Percentiles rank a stretch among this genome's conserved stretches.
phyloP scores from a whole-genome alignment of 2,797 vertebrate genomes.

The Neosilurus mollespiculum region DNA sequence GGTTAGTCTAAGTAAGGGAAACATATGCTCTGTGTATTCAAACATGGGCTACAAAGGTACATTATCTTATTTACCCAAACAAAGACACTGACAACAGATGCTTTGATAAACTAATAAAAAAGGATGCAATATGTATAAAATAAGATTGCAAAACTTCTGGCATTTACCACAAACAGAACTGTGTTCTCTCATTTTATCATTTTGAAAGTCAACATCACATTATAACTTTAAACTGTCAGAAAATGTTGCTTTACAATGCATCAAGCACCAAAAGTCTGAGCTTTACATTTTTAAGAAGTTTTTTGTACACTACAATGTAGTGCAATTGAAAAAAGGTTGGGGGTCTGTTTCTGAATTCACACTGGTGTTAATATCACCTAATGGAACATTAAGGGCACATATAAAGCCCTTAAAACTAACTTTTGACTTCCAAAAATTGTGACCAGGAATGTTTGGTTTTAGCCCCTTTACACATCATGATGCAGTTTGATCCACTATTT shows the following conservation, averaged over 20 bases:
- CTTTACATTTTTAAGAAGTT: no score
- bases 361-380: neutral
- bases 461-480: neutral
- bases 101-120: neutral
- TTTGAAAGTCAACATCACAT: neutral
- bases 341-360: no score
- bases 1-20: neutral
- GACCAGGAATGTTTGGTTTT: neutral
- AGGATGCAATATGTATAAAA: neutral
- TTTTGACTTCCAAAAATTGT: no score
- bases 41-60: neutral
- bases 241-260: neutral
- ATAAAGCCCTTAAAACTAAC: neutral
- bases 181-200: neutral
- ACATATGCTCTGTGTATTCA: neutral
- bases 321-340: no score
- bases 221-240: neutral
- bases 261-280: neutral
- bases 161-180: neutral
- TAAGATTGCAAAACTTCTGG: neutral
- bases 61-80: neutral
- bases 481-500: neutral
- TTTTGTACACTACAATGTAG: no score
- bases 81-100: neutral
- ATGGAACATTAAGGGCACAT: neutral